Evolutionary conservation across 2,113 vertebrate genomes (phyloP).

Genomic region (Chaetops frenatus): DNA sequence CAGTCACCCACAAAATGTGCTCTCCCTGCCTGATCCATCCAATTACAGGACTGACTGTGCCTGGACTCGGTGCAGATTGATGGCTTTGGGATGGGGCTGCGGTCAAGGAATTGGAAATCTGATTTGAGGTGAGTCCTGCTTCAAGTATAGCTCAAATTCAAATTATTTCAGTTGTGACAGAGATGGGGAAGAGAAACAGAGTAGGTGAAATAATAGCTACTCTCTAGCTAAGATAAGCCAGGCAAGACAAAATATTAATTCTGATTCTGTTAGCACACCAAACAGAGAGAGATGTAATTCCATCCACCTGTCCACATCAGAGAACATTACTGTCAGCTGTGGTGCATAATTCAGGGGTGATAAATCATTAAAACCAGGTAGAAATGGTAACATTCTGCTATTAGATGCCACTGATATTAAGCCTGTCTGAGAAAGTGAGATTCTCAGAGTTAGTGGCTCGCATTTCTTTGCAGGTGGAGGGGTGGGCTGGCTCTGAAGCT

Average conservation of each 20-base stretch:
- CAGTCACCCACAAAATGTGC: neutral
- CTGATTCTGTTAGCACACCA: constrained; percentile 37
- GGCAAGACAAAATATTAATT: constrained; percentile 17
- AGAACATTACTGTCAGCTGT: neutral
- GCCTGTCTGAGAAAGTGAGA: neutral
- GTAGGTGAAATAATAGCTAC: neutral
- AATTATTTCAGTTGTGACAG: neutral
- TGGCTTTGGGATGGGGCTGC: neutral
- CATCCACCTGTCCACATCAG: neutral
- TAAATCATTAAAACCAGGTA: neutral
- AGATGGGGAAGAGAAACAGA: neutral
- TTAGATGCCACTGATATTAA: neutral
- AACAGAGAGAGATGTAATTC: neutral
- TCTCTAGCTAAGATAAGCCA: constrained; percentile 35
- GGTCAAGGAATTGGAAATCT: neutral
- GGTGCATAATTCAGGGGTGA: neutral
- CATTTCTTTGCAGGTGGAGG: neutral
- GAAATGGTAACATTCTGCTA: neutral
- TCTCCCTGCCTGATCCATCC: neutral
- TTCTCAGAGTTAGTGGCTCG: neutral
- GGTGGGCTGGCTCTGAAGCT: neutral
- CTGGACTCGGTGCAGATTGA: neutral
- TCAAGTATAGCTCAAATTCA: neutral
- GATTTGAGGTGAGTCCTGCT: constrained; percentile 10
- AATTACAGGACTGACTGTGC: neutral